Evolutionary conservation across 2,888 invertebrate species (phyloP), one percentile per base, ranked within the genome.

Genomic region (Amphipoea lucens): DNA sequence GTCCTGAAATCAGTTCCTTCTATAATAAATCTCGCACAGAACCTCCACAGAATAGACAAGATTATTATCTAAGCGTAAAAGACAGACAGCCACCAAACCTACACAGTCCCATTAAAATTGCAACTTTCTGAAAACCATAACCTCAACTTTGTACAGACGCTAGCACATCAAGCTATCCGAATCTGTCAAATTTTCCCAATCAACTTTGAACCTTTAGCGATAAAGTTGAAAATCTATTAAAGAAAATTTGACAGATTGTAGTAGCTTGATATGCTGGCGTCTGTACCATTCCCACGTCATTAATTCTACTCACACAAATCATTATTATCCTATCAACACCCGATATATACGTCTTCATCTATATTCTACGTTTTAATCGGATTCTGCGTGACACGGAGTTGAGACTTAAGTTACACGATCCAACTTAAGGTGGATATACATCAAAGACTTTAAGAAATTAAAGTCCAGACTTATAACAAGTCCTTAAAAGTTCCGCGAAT

Each of bases 351-450:
- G 67, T 74, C 23, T 63, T 51, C 77, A 63, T 65, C 57, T 84
- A 74, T 82, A 70, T 73, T 62, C 57, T 74, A 76, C 66, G 66
- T 66, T 78, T 78, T 84, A 85, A 85, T 85, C 85, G 69, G 84
- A 84, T 85, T 85, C 54, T 63, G 76, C 36, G 72, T 73, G 80
- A 87, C 72, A 66, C 72, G 40, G 74, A 79, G 71, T 83, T 69
- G 72, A 67, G 36, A 65, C 79, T 83, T 67, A 67, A 68, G 54
- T 79, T 70, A 57, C 72, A 72, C 36, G 57, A 62, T 57, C 54
- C 48, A 57, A 66, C 62, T 76, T 82, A 83, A 83, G 76, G 65
- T 63, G 62, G 42, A 60, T 74, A 20, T 51, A 86, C 63, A 86
- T 83, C 75, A 83, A 83, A 86, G 69, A 51, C 63, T 66, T 40